Base-by-base conservation (phyloP, 2,113 vertebrate species). In the Macquaria australasica region DNA sequence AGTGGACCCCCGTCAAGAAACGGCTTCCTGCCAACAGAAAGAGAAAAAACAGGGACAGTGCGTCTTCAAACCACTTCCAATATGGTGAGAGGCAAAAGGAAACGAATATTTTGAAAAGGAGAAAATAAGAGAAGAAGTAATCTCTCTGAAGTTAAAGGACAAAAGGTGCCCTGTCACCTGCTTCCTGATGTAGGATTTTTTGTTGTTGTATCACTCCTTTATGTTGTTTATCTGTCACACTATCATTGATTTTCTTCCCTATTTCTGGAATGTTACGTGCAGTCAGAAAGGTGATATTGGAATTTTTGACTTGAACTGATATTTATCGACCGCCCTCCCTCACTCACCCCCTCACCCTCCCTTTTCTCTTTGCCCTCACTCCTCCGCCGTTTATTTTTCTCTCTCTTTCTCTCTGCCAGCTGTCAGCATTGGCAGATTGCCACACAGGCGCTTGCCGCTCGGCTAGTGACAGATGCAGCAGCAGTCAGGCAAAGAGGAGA, bases 371-470 rank as follows among this genome's bases (percentile, higher is more conserved):
- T 79, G 67, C 82, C 81, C 84, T 73, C 86, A 73, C 82, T 41
- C 74, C 84, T 45, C 84, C 2, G 18, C 66, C 80, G 45, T 90
- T 93, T 93, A 88, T 93, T 91, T 90, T 77, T 69, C 90, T 82
- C 87, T 68, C 59, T 82, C 81, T 77, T 77, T 89, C 87, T 90
- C 90, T 79, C 73, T 92, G 91, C 92, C 92, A 95, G 95, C 92
- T 96, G 94, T 94, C 93, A 82, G 87, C 74, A 1, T 66, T 96
- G 95, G 94, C 94, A 89, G 76, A 10, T 68, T 31, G 92, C 94
- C 93, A 91, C 85, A 45, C 76, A 48, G 87, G 83, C 87, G 85
- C 88, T 89, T 5, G 87, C 77, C 39, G 82, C 90, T 86, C 77
- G 21, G 72, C 84, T 79, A 43, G 88, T 88, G 92, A 94, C 92